Conservation (phyloP, 1,140 invertebrate genomes). For the Micrasema minimum region DNA sequence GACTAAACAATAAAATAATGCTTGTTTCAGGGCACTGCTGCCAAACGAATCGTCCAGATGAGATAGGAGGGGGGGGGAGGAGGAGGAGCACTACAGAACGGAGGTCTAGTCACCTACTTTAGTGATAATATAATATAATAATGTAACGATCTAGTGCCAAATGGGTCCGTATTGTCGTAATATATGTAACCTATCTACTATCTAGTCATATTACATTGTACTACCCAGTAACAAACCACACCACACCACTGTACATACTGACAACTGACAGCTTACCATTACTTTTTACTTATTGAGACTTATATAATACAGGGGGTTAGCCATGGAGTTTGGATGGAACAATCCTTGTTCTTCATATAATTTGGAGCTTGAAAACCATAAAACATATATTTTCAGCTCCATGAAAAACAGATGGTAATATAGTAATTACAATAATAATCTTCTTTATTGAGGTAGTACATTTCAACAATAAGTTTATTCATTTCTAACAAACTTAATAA, state of each 20-base stretch:
- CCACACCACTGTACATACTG: neutral
- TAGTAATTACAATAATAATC: too few relatives aligned
- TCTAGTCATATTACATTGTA: too few relatives aligned
- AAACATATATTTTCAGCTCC: too few relatives aligned
- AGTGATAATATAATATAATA: neutral
- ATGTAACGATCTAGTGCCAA: neutral
- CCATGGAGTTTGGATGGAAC: neutral
- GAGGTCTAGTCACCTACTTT: neutral
- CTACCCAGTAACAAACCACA: too few relatives aligned
- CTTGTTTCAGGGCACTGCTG: slow-evolving; percentile 2
- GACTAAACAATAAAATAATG: neutral
- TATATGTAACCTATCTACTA: too few relatives aligned
- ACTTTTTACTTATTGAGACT: neutral
- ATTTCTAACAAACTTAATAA: too few relatives aligned
- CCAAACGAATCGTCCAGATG: slow-evolving; percentile 11
- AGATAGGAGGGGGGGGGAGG: too few relatives aligned
- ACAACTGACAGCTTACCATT: neutral
- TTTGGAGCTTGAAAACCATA: too few relatives aligned
- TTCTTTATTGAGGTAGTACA: too few relatives aligned
- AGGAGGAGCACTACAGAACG: neutral
- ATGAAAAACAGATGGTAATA: too few relatives aligned
- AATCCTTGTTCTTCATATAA: too few relatives aligned
- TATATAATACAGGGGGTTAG: neutral
- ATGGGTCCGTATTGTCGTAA: slow-evolving; percentile 3
- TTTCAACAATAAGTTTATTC: too few relatives aligned